Base-by-base conservation (phyloP, 1,140 invertebrate genomes). In the Papilio polytes region DNA sequence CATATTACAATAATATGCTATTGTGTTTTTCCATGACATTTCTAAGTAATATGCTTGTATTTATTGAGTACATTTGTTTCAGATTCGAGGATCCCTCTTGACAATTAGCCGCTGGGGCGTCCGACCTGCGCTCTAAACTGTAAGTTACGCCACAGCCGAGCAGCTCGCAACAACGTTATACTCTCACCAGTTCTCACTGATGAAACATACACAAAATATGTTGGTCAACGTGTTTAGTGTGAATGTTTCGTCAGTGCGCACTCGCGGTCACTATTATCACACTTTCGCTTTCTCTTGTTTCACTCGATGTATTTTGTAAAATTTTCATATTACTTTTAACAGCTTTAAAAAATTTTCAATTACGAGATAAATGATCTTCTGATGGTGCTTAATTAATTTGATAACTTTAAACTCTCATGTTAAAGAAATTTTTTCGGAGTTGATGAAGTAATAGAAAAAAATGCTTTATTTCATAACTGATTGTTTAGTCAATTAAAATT, bases 101-200 rank as follows among this genome's bases (percentile, higher is more conserved):
- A 97, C 96, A 96, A 96, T 96, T 96, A 97, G 96, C 96, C 96
- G 95, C 96, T 95, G 96, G 96, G 95, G 91, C 95, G 93, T 94
- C 95, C 88, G 92, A 95, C 92, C 90, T 95, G 95, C 96, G 96
- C 94, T 96, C 96, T 87, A 97, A 96, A 95, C 94, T 97, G 94
- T 97, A 96, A 94, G 92, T 94, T 87, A 82, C 77, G 85, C 82
- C 77, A 83, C 85, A 82, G 78, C 89, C 88, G 81, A 92, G 89
- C 89, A 85, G 91, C 81, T 91, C 90, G 86, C 90, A 87, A 77
- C 90, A 84, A 81, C 41, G 66, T 76, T 73, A 74, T 20, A 78
- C 36, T 74, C 36, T 41, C 36, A 41, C 36, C 80, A 20, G 26
- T 72, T 48, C 26, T 22, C 44, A 63, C 66, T 44, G 41, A 73